Base-by-base conservation (phyloP, 2,888 invertebrate species). In the Chymomyza amoena region DNA sequence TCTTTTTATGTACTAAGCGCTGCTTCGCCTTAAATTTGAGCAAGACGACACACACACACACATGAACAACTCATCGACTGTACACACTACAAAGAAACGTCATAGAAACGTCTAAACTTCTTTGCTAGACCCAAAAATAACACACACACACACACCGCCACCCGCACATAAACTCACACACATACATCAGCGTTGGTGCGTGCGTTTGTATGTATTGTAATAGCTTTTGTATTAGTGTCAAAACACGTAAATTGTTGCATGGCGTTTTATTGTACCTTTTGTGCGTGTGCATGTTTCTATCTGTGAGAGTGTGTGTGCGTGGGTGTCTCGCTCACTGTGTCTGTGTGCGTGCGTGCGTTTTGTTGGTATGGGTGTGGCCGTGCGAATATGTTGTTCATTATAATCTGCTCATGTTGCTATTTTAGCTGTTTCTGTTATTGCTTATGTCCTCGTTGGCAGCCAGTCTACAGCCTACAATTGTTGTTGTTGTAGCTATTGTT, bases 371-470 rank as follows among this genome's bases (percentile, higher is more conserved):
- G 83, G 83, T 81, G 83, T 87, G 83, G 84, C 83, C 83, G 84
- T 84, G 87, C 87, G 83, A 84, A 86, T 84, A 86, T 87, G 84
- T 87, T 87, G 84, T 84, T 84, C 87, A 84, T 84, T 84, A 86
- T 84, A 84, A 87, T 84, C 84, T 86, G 81, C 82, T 84, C 84
- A 87, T 84, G 80, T 84, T 84, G 87, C 82, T 87, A 82, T 82
- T 84, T 80, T 87, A 87, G 82, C 81, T 86, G 80, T 62, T 62
- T 54, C n/a, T 67, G 62, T 51, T 59, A 51, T 28, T 66, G 57
- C 54, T 15, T n/a, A 20, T 18, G 16, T 54, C 52, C 52, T 54
- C 7, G 57, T 57, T 57, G 57, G 39, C 39, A 45, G 39, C 39
- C 39, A 45, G 10, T 45, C 39, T 45, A 13, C 13, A 13, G 39